Percentiles rank a stretch among this genome's conserved stretches.
phyloP scores from a whole-genome alignment of 64 coral and sea anemone species.

The Dendrophyllia cribrosa region DNA sequence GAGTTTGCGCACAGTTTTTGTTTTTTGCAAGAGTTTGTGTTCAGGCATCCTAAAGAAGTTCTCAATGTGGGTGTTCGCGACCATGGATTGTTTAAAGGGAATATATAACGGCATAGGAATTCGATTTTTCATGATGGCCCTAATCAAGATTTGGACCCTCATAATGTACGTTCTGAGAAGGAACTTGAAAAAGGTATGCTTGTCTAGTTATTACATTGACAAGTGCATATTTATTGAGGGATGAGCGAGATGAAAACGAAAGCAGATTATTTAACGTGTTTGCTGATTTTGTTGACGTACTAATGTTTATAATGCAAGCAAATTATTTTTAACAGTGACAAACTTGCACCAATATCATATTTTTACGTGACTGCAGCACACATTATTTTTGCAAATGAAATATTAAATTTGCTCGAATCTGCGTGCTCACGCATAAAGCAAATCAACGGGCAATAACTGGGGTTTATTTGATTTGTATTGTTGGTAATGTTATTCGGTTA shows the following conservation, averaged over 20 bases:
- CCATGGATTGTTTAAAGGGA: conserved; percentile 68
- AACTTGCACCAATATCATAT: conserved; percentile 24
- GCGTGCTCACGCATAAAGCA: not conserved
- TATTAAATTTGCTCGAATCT: not conserved
- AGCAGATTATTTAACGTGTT: not conserved
- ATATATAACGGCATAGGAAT: conserved; percentile 57
- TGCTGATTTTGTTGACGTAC: not conserved
- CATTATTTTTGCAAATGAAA: conserved; percentile 9
- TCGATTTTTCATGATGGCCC: conserved; percentile 66
- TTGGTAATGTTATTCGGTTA: not conserved
- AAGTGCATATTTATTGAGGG: not conserved
- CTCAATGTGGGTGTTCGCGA: conserved; percentile 43
- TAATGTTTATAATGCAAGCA: not conserved
- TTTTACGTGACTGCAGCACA: not conserved
- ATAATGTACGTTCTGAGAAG: conserved; percentile 63
- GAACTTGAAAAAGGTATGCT: conserved; percentile 69
- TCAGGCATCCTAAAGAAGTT: conserved; percentile 26
- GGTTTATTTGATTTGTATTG: not conserved
- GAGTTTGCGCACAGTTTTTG: conserved; percentile 47
- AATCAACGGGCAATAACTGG: not conserved
- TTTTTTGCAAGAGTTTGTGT: conserved; percentile 55
- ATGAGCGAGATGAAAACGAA: not conserved
- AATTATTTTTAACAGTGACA: conserved; percentile 2
- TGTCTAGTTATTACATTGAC: not conserved
- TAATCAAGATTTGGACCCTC: conserved; percentile 68